Conservation (phyloP, 2,888 invertebrate genomes). For the Trissoscelio sp. region DNA sequence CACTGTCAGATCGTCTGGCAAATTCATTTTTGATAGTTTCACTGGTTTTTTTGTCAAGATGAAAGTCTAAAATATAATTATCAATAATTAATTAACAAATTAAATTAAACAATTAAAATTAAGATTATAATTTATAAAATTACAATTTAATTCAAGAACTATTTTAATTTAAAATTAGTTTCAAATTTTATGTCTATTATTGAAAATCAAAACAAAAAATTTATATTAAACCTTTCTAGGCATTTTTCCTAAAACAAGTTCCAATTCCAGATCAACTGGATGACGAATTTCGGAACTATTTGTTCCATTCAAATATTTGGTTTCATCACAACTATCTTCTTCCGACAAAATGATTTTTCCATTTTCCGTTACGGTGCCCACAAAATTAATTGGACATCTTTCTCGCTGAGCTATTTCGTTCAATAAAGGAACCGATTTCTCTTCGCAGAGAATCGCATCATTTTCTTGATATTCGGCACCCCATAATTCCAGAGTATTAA, state of each 20-base stretch:
- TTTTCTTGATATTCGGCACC: conserved; percentile 99
- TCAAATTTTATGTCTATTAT: no score
- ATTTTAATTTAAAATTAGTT: no score
- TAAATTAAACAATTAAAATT: no score
- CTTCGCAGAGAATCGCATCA: conserved; percentile 92
- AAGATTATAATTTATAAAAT: no score
- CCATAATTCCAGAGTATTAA: conserved; percentile 97
- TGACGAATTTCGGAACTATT: conserved; percentile 84
- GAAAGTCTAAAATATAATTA: no score
- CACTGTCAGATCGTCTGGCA: no score
- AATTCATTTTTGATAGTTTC: no score
- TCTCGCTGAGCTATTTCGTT: conserved; percentile 92
- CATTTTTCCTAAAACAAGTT: conserved; percentile 95
- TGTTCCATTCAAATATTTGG: conserved; percentile 80
- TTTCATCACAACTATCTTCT: conserved; percentile 84
- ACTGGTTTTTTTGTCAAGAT: no score
- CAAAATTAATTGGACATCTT: conserved; percentile 95
- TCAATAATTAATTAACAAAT: no score
- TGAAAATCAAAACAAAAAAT: not conserved
- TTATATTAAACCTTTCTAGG: conserved; percentile 87
- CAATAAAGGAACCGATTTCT: conserved; percentile 87
- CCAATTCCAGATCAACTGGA: conserved; percentile 95
- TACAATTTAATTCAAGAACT: no score
- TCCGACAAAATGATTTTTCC: conserved; percentile 90
- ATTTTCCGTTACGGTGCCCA: conserved; percentile 95